phyloP scores from a whole-genome alignment of 1,140 invertebrate species.

The Vollenhovia emeryi region DNA sequence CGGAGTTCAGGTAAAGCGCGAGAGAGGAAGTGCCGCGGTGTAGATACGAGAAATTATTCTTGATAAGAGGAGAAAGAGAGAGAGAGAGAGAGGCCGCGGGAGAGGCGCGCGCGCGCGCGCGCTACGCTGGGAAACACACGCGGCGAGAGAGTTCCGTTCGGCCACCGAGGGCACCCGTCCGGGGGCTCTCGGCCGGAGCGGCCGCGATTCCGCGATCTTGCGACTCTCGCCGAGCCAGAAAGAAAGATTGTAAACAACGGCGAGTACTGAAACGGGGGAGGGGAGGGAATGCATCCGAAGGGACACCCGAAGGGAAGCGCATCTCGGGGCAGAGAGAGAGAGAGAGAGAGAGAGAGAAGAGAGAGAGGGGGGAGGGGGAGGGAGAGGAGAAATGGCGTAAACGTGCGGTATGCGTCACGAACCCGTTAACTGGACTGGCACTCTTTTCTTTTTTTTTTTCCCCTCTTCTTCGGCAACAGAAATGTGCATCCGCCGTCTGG shows the following conservation, averaged over 20 bases:
- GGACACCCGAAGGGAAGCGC: constrained; percentile 20
- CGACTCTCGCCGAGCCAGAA: constrained; percentile 16
- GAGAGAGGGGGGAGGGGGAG: background rate
- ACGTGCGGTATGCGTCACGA: background rate
- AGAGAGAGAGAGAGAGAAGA: background rate
- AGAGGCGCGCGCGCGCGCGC: background rate
- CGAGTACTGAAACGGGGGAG: background rate
- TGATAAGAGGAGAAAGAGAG: constrained; percentile 17
- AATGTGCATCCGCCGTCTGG: background rate
- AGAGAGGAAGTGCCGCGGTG: constrained; percentile 13
- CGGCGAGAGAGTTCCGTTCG: constrained; percentile 51
- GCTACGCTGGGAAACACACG: constrained; percentile 13
- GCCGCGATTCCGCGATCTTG: constrained; percentile 7
- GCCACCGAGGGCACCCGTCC: background rate
- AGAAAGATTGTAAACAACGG: constrained; percentile 46
- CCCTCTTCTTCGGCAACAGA: background rate
- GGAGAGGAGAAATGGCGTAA: background rate
- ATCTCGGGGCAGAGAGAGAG: background rate
- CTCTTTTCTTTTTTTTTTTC: background rate
- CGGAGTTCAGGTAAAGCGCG: constrained; percentile 3
- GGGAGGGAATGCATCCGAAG: background rate
- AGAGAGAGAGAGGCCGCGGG: background rate
- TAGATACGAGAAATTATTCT: constrained; percentile 49
- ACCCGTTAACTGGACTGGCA: background rate
- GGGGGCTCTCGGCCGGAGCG: constrained; percentile 3